Base-by-base conservation (phyloP, 2,888 invertebrate genomes). In the Agrotis segetum region DNA sequence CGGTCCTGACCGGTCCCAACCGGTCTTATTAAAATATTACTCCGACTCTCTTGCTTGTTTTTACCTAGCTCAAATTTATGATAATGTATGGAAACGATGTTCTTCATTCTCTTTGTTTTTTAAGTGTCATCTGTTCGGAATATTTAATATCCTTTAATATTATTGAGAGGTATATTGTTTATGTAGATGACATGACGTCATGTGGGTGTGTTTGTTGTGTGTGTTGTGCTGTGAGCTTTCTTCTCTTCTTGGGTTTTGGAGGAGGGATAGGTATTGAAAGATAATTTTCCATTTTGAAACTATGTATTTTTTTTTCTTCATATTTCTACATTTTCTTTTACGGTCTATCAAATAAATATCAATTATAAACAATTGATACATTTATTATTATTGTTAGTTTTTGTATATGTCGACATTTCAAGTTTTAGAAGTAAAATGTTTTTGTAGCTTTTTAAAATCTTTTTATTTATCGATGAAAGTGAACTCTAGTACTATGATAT, bases 361-460 rank as follows among this genome's bases (percentile, higher is more conserved):
- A 95, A 96, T 96, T 91, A 94, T 93, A 95, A 95, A 95, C 92
- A 95, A 96, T 96, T 95, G 96, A 95, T 95, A 94, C 92, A 93
- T 92, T 92, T 89, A 92, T 90, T 86, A 90, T 92, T 92, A 94
- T 94, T 94, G 94, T 96, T 95, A 95, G 93, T 94, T 93, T 92
- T 93, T 88, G 87, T 87, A 87, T 92, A 94, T 92, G 92, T 95
- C 92, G 93, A 95, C 94, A 92, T 93, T 92, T 92, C 90, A 93
- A 92, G 88, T 93, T 86, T 93, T 91, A 92, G 89, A 94, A 94
- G 92, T 93, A 92, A 93, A 93, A 92, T 92, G 91, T 90, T 92
- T 92, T 92, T 93, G 92, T 92, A 89, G 88, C 89, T 92, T 93
- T 92, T 92, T 88, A 90, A 92, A 92, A 91, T 87, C 62, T 85